Percentiles rank a stretch among this genome's conserved stretches.
These are phyloP conservation scores for Petrocephalus sullivani DNA, from an alignment of 2,797 vertebrate species.

Conservation along the genomic window DNA sequence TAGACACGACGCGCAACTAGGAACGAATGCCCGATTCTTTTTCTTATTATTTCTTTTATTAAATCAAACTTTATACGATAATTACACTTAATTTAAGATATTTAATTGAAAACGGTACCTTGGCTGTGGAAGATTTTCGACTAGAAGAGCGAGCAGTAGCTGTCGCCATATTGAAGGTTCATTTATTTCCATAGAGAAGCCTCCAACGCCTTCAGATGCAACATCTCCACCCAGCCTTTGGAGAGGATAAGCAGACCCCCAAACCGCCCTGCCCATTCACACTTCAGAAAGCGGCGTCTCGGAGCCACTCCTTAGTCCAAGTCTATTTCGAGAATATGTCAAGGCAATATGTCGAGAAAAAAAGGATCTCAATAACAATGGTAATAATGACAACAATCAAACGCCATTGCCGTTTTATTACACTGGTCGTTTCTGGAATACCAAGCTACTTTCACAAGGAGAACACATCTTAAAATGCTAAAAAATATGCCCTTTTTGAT, in stretches of 20 bases:
- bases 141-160: constrained; percentile 10
- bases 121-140: constrained; percentile 7
- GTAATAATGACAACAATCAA: background rate
- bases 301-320: constrained; percentile 36
- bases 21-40: background rate
- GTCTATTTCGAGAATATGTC: constrained; percentile 31
- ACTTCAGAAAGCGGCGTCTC: constrained; percentile 35
- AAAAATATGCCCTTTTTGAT: background rate
- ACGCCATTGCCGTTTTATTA: background rate
- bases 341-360: background rate
- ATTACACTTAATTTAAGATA: background rate
- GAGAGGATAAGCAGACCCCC: constrained; percentile 10
- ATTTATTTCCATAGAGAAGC: constrained; percentile 24
- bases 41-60: background rate
- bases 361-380: background rate
- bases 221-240: constrained; percentile 20
- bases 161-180: constrained; percentile 27
- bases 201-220: constrained; percentile 17
- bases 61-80: background rate
- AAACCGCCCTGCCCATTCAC: constrained; percentile 20
- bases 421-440: background rate
- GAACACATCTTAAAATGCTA: background rate
- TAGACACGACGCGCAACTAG: background rate
- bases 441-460: background rate
- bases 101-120: constrained; percentile 8